Base-by-base conservation (phyloP, 1,140 invertebrate genomes). In the Zophobas atratus region DNA sequence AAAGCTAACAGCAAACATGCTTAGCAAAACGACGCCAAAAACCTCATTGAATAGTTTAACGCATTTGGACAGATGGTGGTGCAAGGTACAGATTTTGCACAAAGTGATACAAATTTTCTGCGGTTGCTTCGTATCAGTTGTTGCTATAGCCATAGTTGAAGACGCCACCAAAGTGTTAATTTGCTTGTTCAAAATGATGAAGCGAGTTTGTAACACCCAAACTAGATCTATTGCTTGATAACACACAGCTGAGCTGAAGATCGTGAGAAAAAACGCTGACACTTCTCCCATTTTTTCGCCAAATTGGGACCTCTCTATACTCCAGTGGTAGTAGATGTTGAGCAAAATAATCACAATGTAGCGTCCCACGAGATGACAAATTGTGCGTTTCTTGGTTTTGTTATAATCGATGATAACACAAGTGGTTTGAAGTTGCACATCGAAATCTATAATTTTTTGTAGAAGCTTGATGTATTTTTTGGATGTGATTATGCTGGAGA, bases 11-110 rank as follows among this genome's bases (percentile, higher is more conserved):
- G 56, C 38, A 33, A 67, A 67, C 60, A 67, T 67, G 6, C 41
- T 4, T 8, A 67, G 43, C 33, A 67, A 43, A 20, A 4, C 35
- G 1, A 75, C 32, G 8, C 73, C 73, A 34, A 75, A 75, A 35
- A 48, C 35, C 0, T 75, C 49, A 36, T 75, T 75, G 41, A 75
- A 53, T 57, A 60, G 73, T 4, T 6, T 60, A 3, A 75, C 36
- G 6, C 33, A 60, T 46, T 75, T 75, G 2, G 36, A 46, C 20
- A 75, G 41, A 60, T 6, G 55, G 41, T 75, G 55, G 55, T 75
- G 73, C 33, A 56, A 75, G 1, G n/a, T 57, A 33, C 73, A 75
- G 6, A 75, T 60, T 34, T 34, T 46, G 39, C 53, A 34, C 34
- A 75, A 6, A 60, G 1, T 32, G 39, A 1, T 39, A 48, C n/a